Evolutionary conservation across 2,113 vertebrate genomes (phyloP).

Genomic region (Dissostichus mawsoni): DNA sequence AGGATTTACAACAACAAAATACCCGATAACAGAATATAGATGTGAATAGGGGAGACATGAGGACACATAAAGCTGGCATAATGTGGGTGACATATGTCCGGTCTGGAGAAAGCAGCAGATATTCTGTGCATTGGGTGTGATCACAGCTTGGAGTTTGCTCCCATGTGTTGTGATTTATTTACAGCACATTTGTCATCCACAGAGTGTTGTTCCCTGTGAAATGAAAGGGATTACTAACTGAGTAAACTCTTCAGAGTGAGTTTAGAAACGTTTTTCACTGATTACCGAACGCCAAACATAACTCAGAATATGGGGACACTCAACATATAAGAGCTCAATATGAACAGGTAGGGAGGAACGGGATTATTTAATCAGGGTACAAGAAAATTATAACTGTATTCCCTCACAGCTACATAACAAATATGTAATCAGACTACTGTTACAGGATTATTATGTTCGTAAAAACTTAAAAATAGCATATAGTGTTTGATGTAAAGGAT

Average conservation of each 20-base stretch:
- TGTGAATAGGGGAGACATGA: not conserved
- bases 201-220: conserved; percentile 22
- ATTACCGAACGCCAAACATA: not conserved
- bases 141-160: conserved; percentile 32
- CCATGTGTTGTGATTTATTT: conserved; percentile 45
- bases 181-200: conserved; percentile 32
- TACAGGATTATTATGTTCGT: too few species aligned
- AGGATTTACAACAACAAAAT: not conserved
- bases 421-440: too few species aligned
- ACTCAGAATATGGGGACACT: not conserved
- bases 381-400: too few species aligned
- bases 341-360: not conserved
- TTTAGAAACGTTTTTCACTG: not conserved
- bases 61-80: not conserved
- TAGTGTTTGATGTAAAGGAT: too few species aligned
- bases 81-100: conserved; percentile 27
- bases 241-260: conserved; percentile 16
- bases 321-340: not conserved
- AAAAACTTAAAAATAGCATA: too few species aligned
- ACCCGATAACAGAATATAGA: not conserved
- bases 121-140: conserved; percentile 18
- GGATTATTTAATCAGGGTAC: too few species aligned
- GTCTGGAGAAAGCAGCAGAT: conserved; percentile 15
- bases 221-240: conserved; percentile 21
- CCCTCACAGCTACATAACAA: too few species aligned